Conservation (phyloP, 2,888 invertebrate genomes). For the Habroteleia sp. region DNA sequence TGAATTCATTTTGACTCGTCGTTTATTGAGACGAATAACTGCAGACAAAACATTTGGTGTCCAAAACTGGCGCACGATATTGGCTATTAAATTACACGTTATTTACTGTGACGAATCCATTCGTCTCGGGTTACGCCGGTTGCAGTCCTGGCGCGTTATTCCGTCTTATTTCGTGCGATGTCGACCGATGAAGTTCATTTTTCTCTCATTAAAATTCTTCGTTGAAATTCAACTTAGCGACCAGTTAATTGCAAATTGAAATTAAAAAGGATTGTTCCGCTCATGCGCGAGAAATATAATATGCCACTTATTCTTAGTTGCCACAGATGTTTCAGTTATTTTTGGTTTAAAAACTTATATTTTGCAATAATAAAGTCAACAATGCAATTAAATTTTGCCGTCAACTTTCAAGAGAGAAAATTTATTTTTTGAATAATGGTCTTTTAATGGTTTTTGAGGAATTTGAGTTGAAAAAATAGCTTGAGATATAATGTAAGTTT, state of each 20-base stretch:
- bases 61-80: slow-evolving; percentile 54
- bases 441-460: no score
- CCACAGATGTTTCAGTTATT: no score
- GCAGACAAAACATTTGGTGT: slow-evolving; percentile 46
- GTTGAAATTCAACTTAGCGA: slow-evolving; percentile 3
- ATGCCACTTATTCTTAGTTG: no score
- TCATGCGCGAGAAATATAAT: no score
- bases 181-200: slow-evolving; percentile 33
- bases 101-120: slow-evolving; percentile 52
- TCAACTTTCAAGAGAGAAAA: no score
- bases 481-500: no score
- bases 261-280: no score
- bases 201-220: slow-evolving; percentile 22
- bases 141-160: slow-evolving; percentile 22
- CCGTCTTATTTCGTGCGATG: slow-evolving; percentile 29
- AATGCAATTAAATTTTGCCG: no score
- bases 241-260: neutral
- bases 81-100: slow-evolving; percentile 60
- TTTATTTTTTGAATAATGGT: no score
- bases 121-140: slow-evolving; percentile 49
- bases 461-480: no score
- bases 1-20: slow-evolving; percentile 39
- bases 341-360: no score
- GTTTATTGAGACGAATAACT: slow-evolving; percentile 40
- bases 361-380: no score